Base-by-base conservation (phyloP, 1,140 invertebrate species). In the Zaprionus vittiger region DNA sequence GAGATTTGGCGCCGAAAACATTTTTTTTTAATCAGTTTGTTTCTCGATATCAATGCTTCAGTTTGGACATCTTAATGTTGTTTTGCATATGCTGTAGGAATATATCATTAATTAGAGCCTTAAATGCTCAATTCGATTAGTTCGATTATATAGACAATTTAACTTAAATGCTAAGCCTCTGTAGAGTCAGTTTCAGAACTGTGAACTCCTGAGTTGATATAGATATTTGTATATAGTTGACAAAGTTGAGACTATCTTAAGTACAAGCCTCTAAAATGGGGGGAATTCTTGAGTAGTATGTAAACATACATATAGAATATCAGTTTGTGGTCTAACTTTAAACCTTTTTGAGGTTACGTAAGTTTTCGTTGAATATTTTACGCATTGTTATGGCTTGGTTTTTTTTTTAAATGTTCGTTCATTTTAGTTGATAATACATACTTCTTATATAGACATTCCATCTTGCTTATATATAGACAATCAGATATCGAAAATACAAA, bases 381-480 rank as follows among this genome's bases (percentile, higher is more conserved):
- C 14, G 31, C 22, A 12, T 44, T 44, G 4, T 15, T 12, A 20
- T 52, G n/a, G 47, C 5, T 22, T 44, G n/a, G n/a, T 47, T 44
- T n/a, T 44, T 17, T 17, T 49, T 49, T 49, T 9, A 22, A 52
- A 52, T 24, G 41, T 47, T 47, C 41, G 41, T 6, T 17, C 17
- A 17, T 47, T 47, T 47, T 9, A 47, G 41, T 47, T n/a, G n/a
- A 44, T 44, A 44, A 49, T 49, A 49, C 20, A 49, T 11, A 22
- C 3, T 52, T 24, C 47, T 22, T 52, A 52, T 49, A 62, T 20
- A 28, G 41, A 62, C 17, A 41, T 47, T n/a, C 41, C 44, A 47
- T n/a, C 9, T 5, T 20, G 41, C 17, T 28, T 62, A 49, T 47
- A 61, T 26, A 44, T 49, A 49, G 61, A 31, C 11, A 63, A 52